Conservation (phyloP, 2,797 vertebrate species). For the Harpagifer antarcticus region DNA sequence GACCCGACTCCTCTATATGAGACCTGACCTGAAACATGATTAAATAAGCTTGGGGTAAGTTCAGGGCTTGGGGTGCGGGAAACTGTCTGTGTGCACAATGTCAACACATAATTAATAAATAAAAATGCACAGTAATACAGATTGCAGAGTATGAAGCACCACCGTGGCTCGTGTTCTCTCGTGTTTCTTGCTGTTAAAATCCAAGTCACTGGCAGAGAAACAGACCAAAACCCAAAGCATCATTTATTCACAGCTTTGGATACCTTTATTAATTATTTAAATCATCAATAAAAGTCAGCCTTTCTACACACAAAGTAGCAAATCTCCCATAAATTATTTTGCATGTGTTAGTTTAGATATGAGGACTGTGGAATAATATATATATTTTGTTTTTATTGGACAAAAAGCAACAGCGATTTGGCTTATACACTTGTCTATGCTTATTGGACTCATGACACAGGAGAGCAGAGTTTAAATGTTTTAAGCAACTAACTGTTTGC, state of each 20-base stretch:
- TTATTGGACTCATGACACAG: neutral
- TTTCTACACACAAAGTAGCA: neutral
- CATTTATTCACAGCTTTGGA: neutral
- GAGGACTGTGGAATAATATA: neutral
- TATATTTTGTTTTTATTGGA: neutral
- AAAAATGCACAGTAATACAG: neutral
- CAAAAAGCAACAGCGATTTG: neutral
- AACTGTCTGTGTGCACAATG: neutral
- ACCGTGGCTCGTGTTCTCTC: neutral
- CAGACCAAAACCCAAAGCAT: neutral
- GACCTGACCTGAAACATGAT: neutral
- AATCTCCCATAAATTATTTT: neutral
- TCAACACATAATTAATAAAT: neutral
- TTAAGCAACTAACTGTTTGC: no score
- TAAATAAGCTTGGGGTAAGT: neutral
- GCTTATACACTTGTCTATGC: neutral
- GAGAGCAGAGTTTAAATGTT: no score
- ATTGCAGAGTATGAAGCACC: neutral
- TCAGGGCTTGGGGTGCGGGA: neutral
- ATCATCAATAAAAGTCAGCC: neutral
- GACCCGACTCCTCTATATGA: neutral
- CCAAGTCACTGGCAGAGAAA: neutral
- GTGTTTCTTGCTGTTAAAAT: slow-evolving; percentile 2
- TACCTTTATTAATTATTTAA: slow-evolving; percentile 9
- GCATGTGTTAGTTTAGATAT: neutral